Evolutionary conservation across 2,113 vertebrate genomes (phyloP).

Genomic region (Ictalurus furcatus): DNA sequence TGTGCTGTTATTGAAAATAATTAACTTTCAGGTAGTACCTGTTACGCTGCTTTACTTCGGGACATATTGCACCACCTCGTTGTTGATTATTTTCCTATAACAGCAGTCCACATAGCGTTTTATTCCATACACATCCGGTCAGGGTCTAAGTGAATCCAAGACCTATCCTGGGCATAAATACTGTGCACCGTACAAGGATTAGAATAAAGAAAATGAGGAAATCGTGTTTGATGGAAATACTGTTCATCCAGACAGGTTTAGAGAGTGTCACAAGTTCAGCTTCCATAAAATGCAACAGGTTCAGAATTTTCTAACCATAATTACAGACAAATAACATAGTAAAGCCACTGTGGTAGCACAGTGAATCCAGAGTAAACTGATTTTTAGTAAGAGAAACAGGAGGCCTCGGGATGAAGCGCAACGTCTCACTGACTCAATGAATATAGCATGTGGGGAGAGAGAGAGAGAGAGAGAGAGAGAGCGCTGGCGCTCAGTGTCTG

Average conservation of each 20-base stretch:
- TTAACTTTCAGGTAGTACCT: background rate
- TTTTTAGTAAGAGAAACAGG: slow-evolving; percentile 55
- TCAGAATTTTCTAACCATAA: slow-evolving; percentile 7
- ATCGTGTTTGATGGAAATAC: background rate
- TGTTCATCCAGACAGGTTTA: background rate
- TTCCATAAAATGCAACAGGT: background rate
- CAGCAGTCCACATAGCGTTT: background rate
- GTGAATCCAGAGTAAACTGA: background rate
- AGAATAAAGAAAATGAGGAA: too few relatives aligned
- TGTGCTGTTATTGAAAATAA: background rate
- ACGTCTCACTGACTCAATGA: slow-evolving; percentile 66
- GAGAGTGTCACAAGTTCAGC: background rate
- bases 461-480: slow-evolving; percentile 24
- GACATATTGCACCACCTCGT: background rate
- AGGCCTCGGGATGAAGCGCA: slow-evolving; percentile 56
- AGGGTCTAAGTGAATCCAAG: background rate
- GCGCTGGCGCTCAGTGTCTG: slow-evolving; percentile 69
- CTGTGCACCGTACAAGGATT: background rate
- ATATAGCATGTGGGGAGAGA: slow-evolving; percentile 64
- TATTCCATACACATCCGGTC: background rate
- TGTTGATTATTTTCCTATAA: background rate
- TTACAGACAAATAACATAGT: background rate
- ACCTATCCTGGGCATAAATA: too few relatives aligned
- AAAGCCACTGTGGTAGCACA: background rate
- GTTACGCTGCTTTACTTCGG: background rate